A percentile compares a stretch with the other conserved stretches of the same genome.
These are phyloP conservation scores for Microcebus tavaratra DNA, from an alignment of 2,113 vertebrate genomes.

Conservation along the genomic window DNA sequence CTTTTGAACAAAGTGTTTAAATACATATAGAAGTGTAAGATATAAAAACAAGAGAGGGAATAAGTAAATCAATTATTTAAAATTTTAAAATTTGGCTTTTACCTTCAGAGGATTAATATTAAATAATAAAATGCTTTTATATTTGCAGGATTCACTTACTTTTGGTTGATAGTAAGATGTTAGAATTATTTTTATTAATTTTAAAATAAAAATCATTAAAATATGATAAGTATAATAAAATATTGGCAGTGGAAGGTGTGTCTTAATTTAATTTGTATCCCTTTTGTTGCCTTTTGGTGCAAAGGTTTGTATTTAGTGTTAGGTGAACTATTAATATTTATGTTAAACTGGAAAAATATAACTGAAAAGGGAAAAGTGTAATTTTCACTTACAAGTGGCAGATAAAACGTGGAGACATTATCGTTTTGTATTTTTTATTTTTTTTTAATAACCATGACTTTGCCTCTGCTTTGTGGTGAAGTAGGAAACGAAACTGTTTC, in stretches of 20 bases:
- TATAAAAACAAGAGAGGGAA: neutral
- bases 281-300: neutral
- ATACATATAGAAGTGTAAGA: neutral
- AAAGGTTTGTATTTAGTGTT: neutral
- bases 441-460: neutral
- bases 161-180: neutral
- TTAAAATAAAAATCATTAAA: neutral
- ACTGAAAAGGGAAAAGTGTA: neutral
- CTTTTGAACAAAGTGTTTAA: neutral
- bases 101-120: neutral
- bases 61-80: neutral
- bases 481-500: neutral
- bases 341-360: neutral
- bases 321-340: neutral
- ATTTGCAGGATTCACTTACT: neutral
- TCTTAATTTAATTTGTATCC: neutral
- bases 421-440: neutral
- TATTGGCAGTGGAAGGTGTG: neutral
- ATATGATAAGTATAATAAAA: neutral
- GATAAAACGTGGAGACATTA: neutral
- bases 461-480: neutral
- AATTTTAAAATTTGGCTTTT: neutral
- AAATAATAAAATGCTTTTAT: neutral
- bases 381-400: neutral
- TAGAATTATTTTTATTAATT: neutral